phyloP scores from a whole-genome alignment of 2,888 invertebrate genomes.

The Drosophila emarginata region DNA sequence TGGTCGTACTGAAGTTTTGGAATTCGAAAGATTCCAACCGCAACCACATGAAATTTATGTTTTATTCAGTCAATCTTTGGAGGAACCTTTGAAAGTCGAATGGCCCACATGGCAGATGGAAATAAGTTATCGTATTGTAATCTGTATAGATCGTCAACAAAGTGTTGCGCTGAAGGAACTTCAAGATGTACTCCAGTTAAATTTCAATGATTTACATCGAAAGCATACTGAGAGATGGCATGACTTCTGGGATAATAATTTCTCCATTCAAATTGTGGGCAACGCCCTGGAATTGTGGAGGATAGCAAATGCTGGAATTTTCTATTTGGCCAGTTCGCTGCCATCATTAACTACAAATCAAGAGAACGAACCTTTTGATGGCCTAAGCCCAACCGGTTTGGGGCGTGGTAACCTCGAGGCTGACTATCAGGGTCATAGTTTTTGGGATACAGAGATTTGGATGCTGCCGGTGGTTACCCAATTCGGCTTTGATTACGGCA shows the following conservation, averaged over 20 bases:
- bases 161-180: slow-evolving; percentile 83
- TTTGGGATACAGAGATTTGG: slow-evolving; percentile 87
- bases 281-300: slow-evolving; percentile 82
- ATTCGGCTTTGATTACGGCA: slow-evolving; percentile 83
- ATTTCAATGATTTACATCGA: slow-evolving; percentile 81
- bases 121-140: slow-evolving; percentile 83
- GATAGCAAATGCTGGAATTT: slow-evolving; percentile 84
- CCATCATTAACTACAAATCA: slow-evolving; percentile 84
- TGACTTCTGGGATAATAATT: slow-evolving; percentile 82
- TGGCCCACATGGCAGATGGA: slow-evolving; percentile 59
- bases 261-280: slow-evolving; percentile 83
- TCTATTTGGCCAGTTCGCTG: slow-evolving; percentile 84
- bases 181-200: slow-evolving; percentile 54
- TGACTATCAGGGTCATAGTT: slow-evolving; percentile 85
- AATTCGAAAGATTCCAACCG: slow-evolving; percentile 72
- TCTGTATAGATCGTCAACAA: slow-evolving; percentile 84
- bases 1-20: slow-evolving; percentile 73
- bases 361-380: slow-evolving; percentile 83
- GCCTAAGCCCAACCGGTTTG: slow-evolving; percentile 85
- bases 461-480: slow-evolving; percentile 85
- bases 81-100: slow-evolving; percentile 55
- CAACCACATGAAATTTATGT: slow-evolving; percentile 65
- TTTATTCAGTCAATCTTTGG: slow-evolving; percentile 67
- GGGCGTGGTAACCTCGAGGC: slow-evolving; percentile 81
- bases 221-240: slow-evolving; percentile 84